phyloP scores from a whole-genome alignment of 2,113 vertebrate species.

The Heterochromis multidens region DNA sequence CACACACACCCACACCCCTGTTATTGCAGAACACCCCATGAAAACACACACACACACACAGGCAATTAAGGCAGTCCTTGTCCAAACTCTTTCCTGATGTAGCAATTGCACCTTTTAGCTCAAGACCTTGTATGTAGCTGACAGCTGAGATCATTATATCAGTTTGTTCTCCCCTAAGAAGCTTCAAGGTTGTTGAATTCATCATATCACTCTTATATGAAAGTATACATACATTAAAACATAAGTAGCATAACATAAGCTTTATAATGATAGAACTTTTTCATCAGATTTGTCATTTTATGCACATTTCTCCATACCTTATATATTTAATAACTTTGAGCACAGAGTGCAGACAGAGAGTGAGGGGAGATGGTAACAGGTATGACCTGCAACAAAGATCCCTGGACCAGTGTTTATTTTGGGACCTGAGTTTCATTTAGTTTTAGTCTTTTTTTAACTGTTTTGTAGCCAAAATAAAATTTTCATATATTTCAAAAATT shows the following conservation, averaged over 20 bases:
- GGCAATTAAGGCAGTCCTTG: neutral
- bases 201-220: neutral
- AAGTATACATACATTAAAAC: neutral
- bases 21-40: neutral
- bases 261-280: neutral
- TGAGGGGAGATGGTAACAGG: neutral
- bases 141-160: neutral
- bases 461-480: too few species aligned
- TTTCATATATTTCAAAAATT: too few species aligned
- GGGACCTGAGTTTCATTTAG: neutral
- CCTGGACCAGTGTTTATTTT: neutral
- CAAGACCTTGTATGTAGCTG: neutral
- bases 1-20: neutral
- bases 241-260: neutral
- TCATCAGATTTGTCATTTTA: neutral
- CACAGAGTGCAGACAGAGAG: neutral
- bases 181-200: neutral
- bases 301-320: neutral
- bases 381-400: neutral
- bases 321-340: neutral
- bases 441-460: neutral
- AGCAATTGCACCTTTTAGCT: neutral
- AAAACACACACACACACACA: neutral
- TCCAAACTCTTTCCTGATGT: neutral
- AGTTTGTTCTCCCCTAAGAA: neutral